Percentiles rank a stretch among this genome's conserved stretches.
phyloP scores from a whole-genome alignment of 2,113 vertebrate species.

The Chlamydotis undulata region DNA sequence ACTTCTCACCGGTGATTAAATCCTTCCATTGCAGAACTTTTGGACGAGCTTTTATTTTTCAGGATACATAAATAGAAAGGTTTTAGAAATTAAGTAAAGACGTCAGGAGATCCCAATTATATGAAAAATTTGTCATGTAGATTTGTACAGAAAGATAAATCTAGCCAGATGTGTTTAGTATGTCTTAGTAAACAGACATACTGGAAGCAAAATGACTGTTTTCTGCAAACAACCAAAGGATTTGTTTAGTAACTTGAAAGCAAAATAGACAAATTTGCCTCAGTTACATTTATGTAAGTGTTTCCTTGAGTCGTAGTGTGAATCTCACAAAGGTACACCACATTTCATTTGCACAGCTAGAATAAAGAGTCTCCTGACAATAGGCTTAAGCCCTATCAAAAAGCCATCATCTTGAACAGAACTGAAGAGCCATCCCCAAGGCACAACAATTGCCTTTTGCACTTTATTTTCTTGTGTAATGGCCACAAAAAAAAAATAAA shows the following conservation, averaged over 20 bases:
- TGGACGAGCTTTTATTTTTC: not conserved
- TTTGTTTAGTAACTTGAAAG: slow-evolving; percentile 6
- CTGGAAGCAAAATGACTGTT: slow-evolving; percentile 22
- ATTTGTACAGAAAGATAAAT: not conserved
- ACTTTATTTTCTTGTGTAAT: not conserved
- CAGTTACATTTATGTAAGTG: not conserved
- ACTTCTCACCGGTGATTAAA: not conserved
- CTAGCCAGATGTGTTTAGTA: not conserved
- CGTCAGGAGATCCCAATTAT: not conserved
- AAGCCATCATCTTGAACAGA: not conserved
- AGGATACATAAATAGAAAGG: not conserved
- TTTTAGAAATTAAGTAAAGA: not conserved
- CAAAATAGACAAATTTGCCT: not conserved
- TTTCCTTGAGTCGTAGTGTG: not conserved
- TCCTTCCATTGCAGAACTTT: not conserved
- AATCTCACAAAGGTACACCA: not conserved
- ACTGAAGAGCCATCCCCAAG: not conserved
- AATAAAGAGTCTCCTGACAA: not conserved
- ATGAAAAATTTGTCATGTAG: not conserved
- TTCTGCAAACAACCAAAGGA: slow-evolving; percentile 20
- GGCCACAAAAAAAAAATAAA: not conserved
- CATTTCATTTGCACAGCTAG: not conserved
- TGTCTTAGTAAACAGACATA: not conserved
- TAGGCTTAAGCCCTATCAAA: not conserved
- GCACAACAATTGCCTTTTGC: not conserved